Evolutionary conservation across 2,113 vertebrate genomes (phyloP).

Genomic region (Hippocampus zosterae): DNA sequence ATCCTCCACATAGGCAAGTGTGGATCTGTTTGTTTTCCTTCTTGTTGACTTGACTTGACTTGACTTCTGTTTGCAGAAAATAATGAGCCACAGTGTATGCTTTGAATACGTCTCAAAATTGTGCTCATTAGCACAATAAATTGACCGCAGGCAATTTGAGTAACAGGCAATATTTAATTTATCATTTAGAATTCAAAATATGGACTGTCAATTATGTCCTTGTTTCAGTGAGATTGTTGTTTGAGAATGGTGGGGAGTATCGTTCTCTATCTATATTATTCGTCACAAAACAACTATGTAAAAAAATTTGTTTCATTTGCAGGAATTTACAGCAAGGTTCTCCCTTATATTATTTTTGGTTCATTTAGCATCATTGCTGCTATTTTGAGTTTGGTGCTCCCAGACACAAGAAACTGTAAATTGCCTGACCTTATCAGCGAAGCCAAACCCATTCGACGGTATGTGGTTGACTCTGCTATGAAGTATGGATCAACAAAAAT

Average conservation of each 20-base stretch:
- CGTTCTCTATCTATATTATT: too few species aligned
- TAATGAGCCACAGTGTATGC: background rate
- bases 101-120: background rate
- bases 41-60: too few species aligned
- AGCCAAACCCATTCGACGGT: conserved; percentile 45
- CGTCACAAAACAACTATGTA: background rate
- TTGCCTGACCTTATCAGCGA: conserved; percentile 51
- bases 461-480: background rate
- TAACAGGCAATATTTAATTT: too few species aligned
- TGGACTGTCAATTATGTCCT: too few species aligned
- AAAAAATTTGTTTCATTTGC: conserved; percentile 3
- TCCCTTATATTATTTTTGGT: conserved; percentile 53
- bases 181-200: too few species aligned
- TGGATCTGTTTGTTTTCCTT: background rate
- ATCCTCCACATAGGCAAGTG: conserved; percentile 45
- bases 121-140: too few species aligned
- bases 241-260: too few species aligned
- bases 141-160: too few species aligned
- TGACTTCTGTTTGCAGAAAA: background rate
- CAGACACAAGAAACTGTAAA: conserved; percentile 50
- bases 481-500: background rate
- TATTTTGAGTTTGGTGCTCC: conserved; percentile 39
- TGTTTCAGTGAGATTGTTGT: too few species aligned
- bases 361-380: conserved; percentile 33
- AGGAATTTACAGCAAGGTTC: conserved; percentile 33